Conservation (phyloP, 2,888 invertebrate species). For the Pandemis corylana region DNA sequence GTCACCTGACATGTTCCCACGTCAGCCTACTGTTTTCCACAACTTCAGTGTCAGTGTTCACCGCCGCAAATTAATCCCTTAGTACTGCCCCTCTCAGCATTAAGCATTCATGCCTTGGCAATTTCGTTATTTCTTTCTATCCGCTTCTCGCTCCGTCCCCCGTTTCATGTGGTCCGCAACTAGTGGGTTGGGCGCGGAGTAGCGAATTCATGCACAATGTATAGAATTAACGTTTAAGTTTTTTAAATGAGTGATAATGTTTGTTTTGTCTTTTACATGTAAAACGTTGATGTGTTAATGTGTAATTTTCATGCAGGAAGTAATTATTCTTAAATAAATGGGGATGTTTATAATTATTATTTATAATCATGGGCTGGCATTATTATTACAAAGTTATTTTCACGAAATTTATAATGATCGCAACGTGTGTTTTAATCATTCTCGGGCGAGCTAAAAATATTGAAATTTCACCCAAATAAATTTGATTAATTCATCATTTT, state of each 20-base stretch:
- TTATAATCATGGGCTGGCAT: too few species aligned
- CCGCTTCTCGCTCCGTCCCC: background rate
- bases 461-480: conserved; percentile 4
- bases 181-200: conserved; percentile 6
- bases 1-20: conserved; percentile 1
- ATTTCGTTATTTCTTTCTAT: conserved; percentile 67
- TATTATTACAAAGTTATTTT: too few species aligned
- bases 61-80: conserved; percentile 69
- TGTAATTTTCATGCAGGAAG: background rate
- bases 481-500: conserved; percentile 1
- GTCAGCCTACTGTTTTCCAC: conserved; percentile 10
- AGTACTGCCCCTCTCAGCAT: conserved; percentile 61
- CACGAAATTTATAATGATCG: background rate
- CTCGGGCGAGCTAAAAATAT: background rate
- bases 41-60: conserved; percentile 49
- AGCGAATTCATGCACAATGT: background rate
- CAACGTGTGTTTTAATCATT: background rate
- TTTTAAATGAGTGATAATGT: background rate
- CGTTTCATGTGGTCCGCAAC: background rate
- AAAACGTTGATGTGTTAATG: background rate
- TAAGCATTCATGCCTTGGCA: conserved; percentile 77
- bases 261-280: too few species aligned
- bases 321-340: too few species aligned
- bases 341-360: too few species aligned
- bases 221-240: background rate